Percentiles rank a stretch among this genome's conserved stretches.
These are phyloP conservation scores for Cyanoliseus patagonus DNA, from an alignment of 2,113 vertebrate species.

Conservation along the genomic window DNA sequence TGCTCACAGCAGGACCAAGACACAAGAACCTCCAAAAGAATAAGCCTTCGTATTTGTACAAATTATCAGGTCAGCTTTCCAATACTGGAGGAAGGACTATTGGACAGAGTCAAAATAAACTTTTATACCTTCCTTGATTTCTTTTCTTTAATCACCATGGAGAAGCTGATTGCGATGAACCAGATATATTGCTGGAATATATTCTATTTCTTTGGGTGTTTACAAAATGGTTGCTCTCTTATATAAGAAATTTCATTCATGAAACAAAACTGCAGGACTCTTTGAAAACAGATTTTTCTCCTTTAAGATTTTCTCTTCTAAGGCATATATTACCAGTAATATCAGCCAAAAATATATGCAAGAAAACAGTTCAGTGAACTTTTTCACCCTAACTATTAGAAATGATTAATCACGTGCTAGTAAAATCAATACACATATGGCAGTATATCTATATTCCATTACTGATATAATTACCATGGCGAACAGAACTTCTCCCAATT, in stretches of 20 bases:
- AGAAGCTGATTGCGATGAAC: not conserved
- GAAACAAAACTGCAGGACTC: not conserved
- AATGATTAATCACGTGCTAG: not conserved
- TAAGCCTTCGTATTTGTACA: not conserved
- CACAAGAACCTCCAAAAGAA: not conserved
- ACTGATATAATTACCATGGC: not conserved
- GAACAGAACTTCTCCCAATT: not conserved
- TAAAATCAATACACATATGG: not conserved
- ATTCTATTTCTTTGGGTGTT: not conserved
- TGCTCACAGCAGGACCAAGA: not conserved
- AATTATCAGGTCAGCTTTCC: not conserved
- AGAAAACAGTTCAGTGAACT: not conserved
- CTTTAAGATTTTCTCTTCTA: not conserved
- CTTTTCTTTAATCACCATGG: not conserved
- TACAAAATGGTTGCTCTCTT: not conserved
- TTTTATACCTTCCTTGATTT: not conserved
- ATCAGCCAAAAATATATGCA: not conserved
- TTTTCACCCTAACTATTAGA: not conserved
- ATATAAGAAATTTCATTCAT: not conserved
- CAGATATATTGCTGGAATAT: not conserved
- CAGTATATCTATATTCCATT: not conserved
- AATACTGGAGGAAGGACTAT: not conserved
- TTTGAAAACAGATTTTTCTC: not conserved
- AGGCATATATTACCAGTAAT: not conserved
- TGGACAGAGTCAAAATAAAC: not conserved